phyloP scores from a whole-genome alignment of 2,888 invertebrate genomes.

The Ethmia dodecea region DNA sequence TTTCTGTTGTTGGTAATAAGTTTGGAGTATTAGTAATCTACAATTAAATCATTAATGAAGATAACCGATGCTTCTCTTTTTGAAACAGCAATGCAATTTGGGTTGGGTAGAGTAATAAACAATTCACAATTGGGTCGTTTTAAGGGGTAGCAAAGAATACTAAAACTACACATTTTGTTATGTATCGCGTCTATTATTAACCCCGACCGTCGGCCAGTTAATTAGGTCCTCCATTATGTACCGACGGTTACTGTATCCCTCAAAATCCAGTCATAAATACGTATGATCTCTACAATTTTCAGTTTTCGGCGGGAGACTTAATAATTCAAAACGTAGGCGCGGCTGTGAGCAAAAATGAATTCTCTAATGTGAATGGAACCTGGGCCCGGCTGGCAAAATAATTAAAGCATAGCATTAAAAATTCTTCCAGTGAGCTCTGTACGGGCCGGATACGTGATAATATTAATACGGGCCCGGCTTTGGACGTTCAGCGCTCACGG shows the following conservation, averaged over 20 bases:
- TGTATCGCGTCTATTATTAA: conserved; percentile 12
- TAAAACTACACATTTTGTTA: conserved; percentile 8
- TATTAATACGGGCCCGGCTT: conserved; percentile 61
- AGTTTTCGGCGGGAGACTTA: conserved; percentile 65
- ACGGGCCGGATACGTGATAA: conserved; percentile 72
- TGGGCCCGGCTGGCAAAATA: conserved; percentile 68
- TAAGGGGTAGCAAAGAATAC: too few species aligned
- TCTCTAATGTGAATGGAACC: conserved; percentile 75
- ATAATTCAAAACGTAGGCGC: conserved; percentile 48
- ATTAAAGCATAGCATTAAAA: conserved; percentile 76
- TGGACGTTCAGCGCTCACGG: conserved; percentile 25
- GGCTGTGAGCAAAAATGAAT: conserved; percentile 66
- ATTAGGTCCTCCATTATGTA: conserved; percentile 74
- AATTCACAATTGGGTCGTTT: too few species aligned
- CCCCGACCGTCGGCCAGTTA: conserved; percentile 47
- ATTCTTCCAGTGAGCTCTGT: conserved; percentile 68
- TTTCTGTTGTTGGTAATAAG: conserved; percentile 10
- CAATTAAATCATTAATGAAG: too few species aligned
- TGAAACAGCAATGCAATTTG: too few species aligned
- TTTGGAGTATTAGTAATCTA: too few species aligned
- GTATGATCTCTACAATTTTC: conserved; percentile 47
- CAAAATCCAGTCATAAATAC: conserved; percentile 68
- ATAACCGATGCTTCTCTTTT: too few species aligned
- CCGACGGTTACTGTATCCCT: conserved; percentile 63
- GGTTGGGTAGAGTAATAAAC: too few species aligned